phyloP scores from a whole-genome alignment of 2,113 vertebrate genomes.

The Todiramphus saurophagus region DNA sequence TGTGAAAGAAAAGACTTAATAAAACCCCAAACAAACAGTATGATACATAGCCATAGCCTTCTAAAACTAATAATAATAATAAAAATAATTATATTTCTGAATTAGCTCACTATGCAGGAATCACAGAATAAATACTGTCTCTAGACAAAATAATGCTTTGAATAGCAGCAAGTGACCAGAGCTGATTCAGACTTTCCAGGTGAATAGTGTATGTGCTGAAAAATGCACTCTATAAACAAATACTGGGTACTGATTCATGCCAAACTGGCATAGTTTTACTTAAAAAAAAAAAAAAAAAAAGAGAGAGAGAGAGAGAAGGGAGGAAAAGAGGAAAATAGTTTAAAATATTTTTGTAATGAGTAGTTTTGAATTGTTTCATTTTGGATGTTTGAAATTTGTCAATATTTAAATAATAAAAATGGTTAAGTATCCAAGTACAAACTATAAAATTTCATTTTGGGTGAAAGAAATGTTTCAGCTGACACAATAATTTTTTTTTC shows the following conservation, averaged over 20 bases:
- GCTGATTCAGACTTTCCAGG: conserved; percentile 33
- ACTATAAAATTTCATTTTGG: neutral
- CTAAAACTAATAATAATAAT: neutral
- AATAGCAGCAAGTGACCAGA: neutral
- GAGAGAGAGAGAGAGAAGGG: neutral
- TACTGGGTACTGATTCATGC: neutral
- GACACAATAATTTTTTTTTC: neutral
- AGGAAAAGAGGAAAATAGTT: neutral
- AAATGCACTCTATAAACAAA: conserved; percentile 19
- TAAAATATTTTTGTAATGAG: neutral
- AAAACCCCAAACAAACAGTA: neutral
- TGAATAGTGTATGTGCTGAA: neutral
- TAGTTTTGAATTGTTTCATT: neutral
- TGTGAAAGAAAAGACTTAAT: neutral
- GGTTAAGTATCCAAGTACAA: neutral
- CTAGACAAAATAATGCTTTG: neutral
- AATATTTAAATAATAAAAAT: neutral
- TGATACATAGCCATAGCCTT: neutral
- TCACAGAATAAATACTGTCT: conserved; percentile 10
- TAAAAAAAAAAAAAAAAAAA: neutral
- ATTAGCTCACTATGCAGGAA: neutral
- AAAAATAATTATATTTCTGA: neutral
- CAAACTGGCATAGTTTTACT: neutral
- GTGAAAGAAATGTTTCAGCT: neutral
- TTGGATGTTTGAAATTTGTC: neutral